Base-by-base conservation (phyloP, 2,113 vertebrate genomes). In the Donacobius atricapilla region DNA sequence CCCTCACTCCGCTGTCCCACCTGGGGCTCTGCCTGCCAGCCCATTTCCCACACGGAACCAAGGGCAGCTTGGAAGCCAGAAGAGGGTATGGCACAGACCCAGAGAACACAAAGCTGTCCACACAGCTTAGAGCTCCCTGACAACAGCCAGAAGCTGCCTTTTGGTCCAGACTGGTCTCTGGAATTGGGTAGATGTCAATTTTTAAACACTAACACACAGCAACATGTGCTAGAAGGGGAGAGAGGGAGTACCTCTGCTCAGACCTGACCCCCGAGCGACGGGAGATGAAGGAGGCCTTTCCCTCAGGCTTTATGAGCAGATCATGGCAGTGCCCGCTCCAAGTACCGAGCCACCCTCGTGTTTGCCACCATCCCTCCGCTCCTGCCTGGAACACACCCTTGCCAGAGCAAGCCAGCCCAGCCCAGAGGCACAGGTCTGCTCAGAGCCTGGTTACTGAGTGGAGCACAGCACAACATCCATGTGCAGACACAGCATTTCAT, bases 281-380 rank as follows among this genome's bases (percentile, higher is more conserved):
- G 28, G 7, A 64, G 5, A 35, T 3, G 18, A 77, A 15, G 7
- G 31, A 83, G 6, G 23, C 37, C 22, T 24, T 54, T 75, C 12
- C 33, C 15, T 66, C 5, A 1, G 33, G 15, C 19, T 83, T 65
- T 56, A 24, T 4, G 24, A 65, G 42, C 1, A 0, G n/a, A n/a
- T 33, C n/a, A 10, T 6, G 18, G 21, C 39, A 30, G 11, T 22
- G 16, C 37, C 45, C 50, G 71, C 51, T 47, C 3, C 0, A 51
- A 65, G 30, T 0, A 51, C 2, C 77, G 60, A 57, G 51, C 6
- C 3, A 72, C 13, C 30, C 16, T 37, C 53, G 33, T 0, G 0
- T 31, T 35, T 61, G 45, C 5, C 1, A 37, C 35, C 35, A 83
- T 15, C 28, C 35, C 47, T 63, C 28, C 1, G 1, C 17, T 50